These are phyloP conservation scores for Erpobdella octoculata DNA, from an alignment of 2,888 invertebrate genomes.

Conservation along the genomic window DNA sequence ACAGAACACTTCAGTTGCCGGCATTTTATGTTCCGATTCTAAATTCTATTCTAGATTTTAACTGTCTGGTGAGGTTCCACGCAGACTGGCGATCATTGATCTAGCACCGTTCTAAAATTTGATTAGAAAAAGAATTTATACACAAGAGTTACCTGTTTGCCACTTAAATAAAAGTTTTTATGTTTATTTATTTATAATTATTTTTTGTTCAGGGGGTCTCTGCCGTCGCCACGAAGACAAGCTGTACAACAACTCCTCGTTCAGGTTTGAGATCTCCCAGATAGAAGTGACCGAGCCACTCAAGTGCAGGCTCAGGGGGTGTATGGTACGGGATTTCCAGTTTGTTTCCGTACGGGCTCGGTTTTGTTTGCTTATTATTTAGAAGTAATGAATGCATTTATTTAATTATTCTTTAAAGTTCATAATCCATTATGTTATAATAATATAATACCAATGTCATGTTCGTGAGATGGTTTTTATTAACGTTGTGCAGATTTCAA, in stretches of 20 bases:
- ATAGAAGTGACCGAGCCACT: conserved; percentile 3
- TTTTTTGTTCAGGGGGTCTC: conserved; percentile 5
- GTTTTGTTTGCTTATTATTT: neutral
- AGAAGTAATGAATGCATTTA: neutral
- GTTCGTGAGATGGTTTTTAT: too few relatives aligned
- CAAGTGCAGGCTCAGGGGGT: neutral
- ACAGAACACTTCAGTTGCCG: too few relatives aligned
- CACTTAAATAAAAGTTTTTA: too few relatives aligned
- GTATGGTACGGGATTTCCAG: neutral
- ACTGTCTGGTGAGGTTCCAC: too few relatives aligned
- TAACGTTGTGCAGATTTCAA: too few relatives aligned
- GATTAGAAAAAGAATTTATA: too few relatives aligned
- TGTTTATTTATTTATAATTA: too few relatives aligned
- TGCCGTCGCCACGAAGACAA: conserved; percentile 1
- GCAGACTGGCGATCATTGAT: too few relatives aligned
- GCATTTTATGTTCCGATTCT: too few relatives aligned
- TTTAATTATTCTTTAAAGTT: neutral
- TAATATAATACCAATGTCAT: neutral
- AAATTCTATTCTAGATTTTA: too few relatives aligned
- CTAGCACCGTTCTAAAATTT: too few relatives aligned
- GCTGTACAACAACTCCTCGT: conserved; percentile 4
- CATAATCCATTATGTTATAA: neutral
- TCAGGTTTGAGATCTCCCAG: conserved; percentile 12
- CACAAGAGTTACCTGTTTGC: too few relatives aligned
- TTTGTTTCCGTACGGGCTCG: neutral